Percentiles rank a stretch among this genome's conserved stretches.
These are phyloP conservation scores for Malurus alboscapulatus DNA, from an alignment of 2,113 vertebrate genomes.

Conservation along the genomic window DNA sequence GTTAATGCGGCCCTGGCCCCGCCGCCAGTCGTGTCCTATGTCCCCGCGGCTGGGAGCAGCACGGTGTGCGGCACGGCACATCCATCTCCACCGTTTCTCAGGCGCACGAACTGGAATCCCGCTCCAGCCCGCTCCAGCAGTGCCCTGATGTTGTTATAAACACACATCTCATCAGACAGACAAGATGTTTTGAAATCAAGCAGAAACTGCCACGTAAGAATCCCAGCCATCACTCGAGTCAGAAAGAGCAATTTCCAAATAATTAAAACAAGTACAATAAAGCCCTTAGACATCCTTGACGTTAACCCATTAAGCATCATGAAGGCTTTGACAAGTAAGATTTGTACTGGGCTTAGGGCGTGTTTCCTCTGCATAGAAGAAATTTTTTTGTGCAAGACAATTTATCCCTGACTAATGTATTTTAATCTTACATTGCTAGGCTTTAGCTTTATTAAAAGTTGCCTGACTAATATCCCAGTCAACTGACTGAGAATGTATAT, in stretches of 20 bases:
- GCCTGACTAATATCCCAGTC: background rate
- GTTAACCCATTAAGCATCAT: background rate
- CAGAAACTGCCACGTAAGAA: conserved; percentile 2
- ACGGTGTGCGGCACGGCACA: background rate
- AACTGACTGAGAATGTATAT: background rate
- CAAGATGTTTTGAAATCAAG: background rate
- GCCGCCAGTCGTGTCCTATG: background rate
- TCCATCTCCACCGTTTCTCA: no score
- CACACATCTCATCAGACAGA: background rate
- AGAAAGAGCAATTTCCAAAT: background rate
- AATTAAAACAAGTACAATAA: background rate
- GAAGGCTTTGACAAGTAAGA: background rate
- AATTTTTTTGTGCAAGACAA: background rate
- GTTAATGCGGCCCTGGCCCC: background rate
- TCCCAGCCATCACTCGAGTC: background rate
- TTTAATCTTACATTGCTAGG: background rate
- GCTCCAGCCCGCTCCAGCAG: background rate
- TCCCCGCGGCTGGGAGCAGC: background rate
- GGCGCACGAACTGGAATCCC: rapidly evolving
- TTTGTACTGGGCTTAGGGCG: background rate
- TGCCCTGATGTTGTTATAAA: background rate
- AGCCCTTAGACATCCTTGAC: background rate
- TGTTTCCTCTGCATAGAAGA: background rate
- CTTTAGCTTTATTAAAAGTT: background rate
- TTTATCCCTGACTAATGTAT: background rate